These are phyloP conservation scores for Lerema accius DNA, from an alignment of 1,140 invertebrate species.

Conservation along the genomic window DNA sequence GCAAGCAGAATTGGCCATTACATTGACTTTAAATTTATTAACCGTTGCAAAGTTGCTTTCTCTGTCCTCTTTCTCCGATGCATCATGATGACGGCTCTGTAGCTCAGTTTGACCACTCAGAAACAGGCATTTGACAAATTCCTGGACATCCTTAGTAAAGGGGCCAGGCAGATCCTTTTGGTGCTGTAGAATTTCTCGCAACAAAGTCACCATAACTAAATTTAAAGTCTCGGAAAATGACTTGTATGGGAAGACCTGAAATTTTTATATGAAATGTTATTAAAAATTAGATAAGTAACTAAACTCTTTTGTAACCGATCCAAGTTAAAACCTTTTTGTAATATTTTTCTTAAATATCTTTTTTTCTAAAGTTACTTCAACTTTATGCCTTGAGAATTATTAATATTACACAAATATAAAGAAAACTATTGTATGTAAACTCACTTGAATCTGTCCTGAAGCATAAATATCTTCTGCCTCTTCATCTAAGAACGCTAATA, in stretches of 20 bases:
- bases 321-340: too few species aligned
- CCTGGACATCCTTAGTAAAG: slow-evolving; percentile 96
- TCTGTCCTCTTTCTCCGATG: slow-evolving; percentile 90
- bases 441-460: slow-evolving; percentile 84
- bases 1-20: slow-evolving; percentile 98
- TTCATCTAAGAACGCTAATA: slow-evolving; percentile 91
- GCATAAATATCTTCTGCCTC: slow-evolving; percentile 90
- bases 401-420: too few species aligned
- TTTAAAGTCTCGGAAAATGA: slow-evolving; percentile 97
- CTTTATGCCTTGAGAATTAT: too few species aligned
- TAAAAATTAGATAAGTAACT: too few species aligned
- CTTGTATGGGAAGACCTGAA: slow-evolving; percentile 92
- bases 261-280: slow-evolving; percentile 11
- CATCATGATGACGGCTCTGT: slow-evolving; percentile 91
- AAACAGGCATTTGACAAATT: slow-evolving; percentile 91
- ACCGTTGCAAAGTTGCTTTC: slow-evolving; percentile 90
- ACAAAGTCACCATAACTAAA: slow-evolving; percentile 94
- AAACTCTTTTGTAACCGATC: too few species aligned
- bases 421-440: too few species aligned
- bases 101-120: slow-evolving; percentile 96
- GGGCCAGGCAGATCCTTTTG: slow-evolving; percentile 94
- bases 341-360: too few species aligned
- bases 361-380: too few species aligned
- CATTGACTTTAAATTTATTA: slow-evolving; percentile 97
- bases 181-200: slow-evolving; percentile 95